phyloP scores from a whole-genome alignment of 2,113 vertebrate genomes.

The Dunckerocampus dactyliophorus region DNA sequence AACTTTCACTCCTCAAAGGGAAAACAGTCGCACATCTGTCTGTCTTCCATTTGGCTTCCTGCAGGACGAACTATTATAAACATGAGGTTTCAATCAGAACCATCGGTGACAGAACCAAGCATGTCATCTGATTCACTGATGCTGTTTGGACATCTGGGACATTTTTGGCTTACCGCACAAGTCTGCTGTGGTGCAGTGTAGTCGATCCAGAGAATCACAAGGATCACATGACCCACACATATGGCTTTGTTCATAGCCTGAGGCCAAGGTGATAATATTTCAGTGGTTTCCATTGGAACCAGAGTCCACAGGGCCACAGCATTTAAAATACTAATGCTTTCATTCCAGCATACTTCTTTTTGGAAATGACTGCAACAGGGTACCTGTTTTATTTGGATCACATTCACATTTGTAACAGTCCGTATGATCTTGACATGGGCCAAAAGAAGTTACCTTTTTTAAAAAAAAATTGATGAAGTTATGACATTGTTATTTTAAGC shows the following conservation, averaged over 20 bases:
- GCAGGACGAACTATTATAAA: neutral
- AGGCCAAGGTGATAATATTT: slow-evolving; percentile 14
- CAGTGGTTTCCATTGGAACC: slow-evolving; percentile 11
- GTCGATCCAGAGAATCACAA: slow-evolving; percentile 19
- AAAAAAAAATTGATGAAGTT: too few relatives aligned
- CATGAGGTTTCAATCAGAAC: slow-evolving; percentile 6
- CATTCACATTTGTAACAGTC: neutral
- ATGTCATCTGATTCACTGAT: slow-evolving; percentile 14
- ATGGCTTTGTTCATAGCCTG: slow-evolving; percentile 44
- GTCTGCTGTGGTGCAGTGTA: slow-evolving; percentile 31
- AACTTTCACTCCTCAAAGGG: slow-evolving; percentile 2
- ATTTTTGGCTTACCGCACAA: slow-evolving; percentile 22
- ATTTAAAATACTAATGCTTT: neutral
- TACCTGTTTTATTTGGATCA: neutral
- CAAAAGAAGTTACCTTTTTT: too few relatives aligned
- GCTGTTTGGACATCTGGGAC: slow-evolving; percentile 11
- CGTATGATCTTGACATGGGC: too few relatives aligned
- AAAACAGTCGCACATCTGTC: neutral
- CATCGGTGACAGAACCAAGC: neutral
- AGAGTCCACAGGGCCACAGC: slow-evolving; percentile 8
- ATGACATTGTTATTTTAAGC: neutral
- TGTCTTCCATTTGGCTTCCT: neutral
- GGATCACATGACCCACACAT: slow-evolving; percentile 55
- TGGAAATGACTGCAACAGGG: neutral
- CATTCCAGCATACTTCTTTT: neutral